Base-by-base conservation (phyloP, 2,888 invertebrate species). In the Drosophila fulvimacula region DNA sequence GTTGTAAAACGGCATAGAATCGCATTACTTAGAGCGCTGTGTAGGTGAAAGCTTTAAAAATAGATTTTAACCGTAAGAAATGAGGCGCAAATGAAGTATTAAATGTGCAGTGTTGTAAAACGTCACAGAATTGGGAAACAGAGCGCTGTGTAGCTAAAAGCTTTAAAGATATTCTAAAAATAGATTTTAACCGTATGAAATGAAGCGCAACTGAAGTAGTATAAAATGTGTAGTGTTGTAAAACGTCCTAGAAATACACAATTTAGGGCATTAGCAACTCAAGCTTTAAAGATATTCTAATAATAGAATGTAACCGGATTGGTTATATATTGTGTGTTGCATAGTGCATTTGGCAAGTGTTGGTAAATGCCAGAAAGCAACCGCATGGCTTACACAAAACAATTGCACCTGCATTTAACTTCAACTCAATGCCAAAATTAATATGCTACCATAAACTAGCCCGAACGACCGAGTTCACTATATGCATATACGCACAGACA, bases 361-460 rank as follows among this genome's bases (percentile, higher is more conserved):
- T 76, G 53, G 76, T n/a, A 60, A 72, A 63, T 60, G 74, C 67
- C 74, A 48, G 61, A 69, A 65, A 64, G 53, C 65, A 74, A 62
- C 66, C 73, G 55, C 70, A 79, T 70, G 56, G 57, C 69, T 64
- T 64, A 48, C 67, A 69, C 69, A 75, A 73, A 78, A 74, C 82
- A 79, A 85, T 85, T 82, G 82, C 71, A 77, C 79, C 69, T 88
- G 83, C 83, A 79, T 79, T 82, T 66, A 77, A 66, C 59, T 73
- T 66, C 69, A 75, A 79, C 85, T 79, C 88, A 88, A 79, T 85
- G 82, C 79, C 73, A 73, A 82, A 85, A 83, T 82, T 84, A 83
- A 83, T 83, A 85, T 77, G 80, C 70, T 85, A n/a, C 70, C 79
- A 88, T 83, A 87, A 87, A 83, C 73, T 64, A 77, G 60, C 60